phyloP scores from a whole-genome alignment of 2,113 vertebrate genomes.

The Neoarius graeffei region DNA sequence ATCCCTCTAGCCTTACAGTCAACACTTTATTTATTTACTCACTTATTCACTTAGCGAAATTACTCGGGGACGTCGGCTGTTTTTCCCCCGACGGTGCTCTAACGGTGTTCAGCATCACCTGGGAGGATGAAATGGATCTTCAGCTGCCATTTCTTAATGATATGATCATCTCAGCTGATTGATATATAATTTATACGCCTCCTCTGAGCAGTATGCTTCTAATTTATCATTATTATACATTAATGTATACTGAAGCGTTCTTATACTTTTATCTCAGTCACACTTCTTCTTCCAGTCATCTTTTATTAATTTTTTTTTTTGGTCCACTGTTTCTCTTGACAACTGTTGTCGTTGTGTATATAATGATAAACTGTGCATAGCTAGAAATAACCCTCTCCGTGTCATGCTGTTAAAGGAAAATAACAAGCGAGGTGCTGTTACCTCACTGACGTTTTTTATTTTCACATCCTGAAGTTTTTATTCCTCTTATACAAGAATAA shows the following conservation, averaged over 20 bases:
- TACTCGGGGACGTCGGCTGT: slow-evolving; percentile 52
- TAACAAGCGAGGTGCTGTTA: background rate
- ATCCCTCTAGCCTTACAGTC: slow-evolving; percentile 51
- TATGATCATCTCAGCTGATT: slow-evolving; percentile 54
- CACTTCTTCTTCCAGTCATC: background rate
- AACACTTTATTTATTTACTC: slow-evolving; percentile 58
- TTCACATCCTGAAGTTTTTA: background rate
- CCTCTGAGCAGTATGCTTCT: slow-evolving; percentile 32
- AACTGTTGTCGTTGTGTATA: background rate
- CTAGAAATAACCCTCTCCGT: background rate
- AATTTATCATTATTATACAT: slow-evolving; percentile 43
- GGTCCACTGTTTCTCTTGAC: background rate
- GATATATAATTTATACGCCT: background rate
- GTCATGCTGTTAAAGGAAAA: background rate
- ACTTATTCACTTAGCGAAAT: slow-evolving; percentile 63
- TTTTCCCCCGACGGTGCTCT: slow-evolving; percentile 30
- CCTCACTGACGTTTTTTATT: background rate
- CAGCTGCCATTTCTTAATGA: slow-evolving; percentile 56
- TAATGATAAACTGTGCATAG: background rate
- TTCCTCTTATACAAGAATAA: background rate
- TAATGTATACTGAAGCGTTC: too few relatives aligned
- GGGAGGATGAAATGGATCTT: slow-evolving; percentile 52
- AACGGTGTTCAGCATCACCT: slow-evolving; percentile 53
- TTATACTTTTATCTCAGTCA: too few relatives aligned
- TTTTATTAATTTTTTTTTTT: background rate